Evolutionary conservation across 2,888 invertebrate species (phyloP).

Genomic region (Unio delphinus): DNA sequence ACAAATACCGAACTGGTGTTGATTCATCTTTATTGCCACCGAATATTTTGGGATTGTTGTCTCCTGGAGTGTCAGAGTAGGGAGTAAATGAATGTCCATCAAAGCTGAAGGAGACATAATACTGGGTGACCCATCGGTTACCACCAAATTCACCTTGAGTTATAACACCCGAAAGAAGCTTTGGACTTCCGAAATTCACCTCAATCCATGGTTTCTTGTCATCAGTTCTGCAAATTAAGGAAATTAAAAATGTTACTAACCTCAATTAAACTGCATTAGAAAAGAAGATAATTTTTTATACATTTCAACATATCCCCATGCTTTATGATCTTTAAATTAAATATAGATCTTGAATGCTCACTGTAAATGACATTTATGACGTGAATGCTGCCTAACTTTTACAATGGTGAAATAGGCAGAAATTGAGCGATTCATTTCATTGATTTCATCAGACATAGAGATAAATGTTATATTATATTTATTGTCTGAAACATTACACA

Average conservation of each 20-base stretch:
- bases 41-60: slow-evolving; percentile 38
- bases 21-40: slow-evolving; percentile 44
- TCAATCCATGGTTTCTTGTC: slow-evolving; percentile 53
- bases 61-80: slow-evolving; percentile 44
- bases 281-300: background rate
- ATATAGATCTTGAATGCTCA: too few species aligned
- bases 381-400: too few species aligned
- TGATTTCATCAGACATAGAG: too few species aligned
- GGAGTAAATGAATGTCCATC: slow-evolving; percentile 50
- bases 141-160: slow-evolving; percentile 51
- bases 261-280: background rate
- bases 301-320: too few species aligned
- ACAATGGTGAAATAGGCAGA: too few species aligned
- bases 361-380: too few species aligned
- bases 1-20: slow-evolving; percentile 47
- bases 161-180: slow-evolving; percentile 51
- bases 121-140: slow-evolving; percentile 47
- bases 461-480: too few species aligned
- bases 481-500: too few species aligned
- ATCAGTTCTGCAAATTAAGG: slow-evolving; percentile 20
- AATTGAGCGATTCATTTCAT: too few species aligned
- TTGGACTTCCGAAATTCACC: slow-evolving; percentile 49
- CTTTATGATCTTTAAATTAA: too few species aligned
- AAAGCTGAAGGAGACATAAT: slow-evolving; percentile 45
- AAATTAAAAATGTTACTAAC: background rate